Conservation (phyloP, 2,888 invertebrate species). For the Xanthorhoe spadicearia region DNA sequence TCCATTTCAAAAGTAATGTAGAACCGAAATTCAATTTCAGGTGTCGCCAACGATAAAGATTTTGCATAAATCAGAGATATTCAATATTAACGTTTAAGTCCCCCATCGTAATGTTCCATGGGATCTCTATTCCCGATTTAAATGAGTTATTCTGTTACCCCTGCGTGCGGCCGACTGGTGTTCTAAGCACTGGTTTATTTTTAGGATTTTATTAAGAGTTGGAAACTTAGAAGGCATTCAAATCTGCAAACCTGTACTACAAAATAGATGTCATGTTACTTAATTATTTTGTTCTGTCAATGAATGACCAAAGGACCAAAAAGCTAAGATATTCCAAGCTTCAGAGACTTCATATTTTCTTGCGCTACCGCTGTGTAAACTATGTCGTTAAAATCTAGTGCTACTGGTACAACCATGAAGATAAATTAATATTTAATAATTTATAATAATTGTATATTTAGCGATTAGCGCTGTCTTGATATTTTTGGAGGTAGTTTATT, state of each 20-base stretch:
- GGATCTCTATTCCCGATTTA: constrained; percentile 82
- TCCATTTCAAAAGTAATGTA: constrained; percentile 62
- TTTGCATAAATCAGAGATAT: constrained; percentile 83
- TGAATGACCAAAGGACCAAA: too few relatives aligned
- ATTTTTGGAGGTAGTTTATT: too few relatives aligned
- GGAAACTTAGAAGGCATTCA: neutral
- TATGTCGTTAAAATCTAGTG: neutral
- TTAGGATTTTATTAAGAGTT: neutral
- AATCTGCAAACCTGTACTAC: too few relatives aligned
- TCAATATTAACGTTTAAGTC: constrained; percentile 79
- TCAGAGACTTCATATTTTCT: too few relatives aligned
- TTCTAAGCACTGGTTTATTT: constrained; percentile 18
- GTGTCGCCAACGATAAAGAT: constrained; percentile 79
- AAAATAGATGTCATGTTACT: too few relatives aligned
- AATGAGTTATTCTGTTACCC: constrained; percentile 83
- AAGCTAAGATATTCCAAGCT: too few relatives aligned
- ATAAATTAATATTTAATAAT: constrained; percentile 70
- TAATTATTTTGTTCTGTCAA: too few relatives aligned
- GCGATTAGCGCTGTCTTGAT: too few relatives aligned
- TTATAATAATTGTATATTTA: constrained; percentile 47
- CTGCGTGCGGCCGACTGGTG: constrained; percentile 65
- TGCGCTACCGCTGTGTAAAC: too few relatives aligned
- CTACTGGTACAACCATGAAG: constrained; percentile 55
- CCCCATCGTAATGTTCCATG: constrained; percentile 69
- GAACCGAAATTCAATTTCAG: constrained; percentile 78